Percentiles rank a stretch among this genome's conserved stretches.
Conservation (phyloP, 2,888 invertebrate species). For the Meiosimyza decipiens region DNA sequence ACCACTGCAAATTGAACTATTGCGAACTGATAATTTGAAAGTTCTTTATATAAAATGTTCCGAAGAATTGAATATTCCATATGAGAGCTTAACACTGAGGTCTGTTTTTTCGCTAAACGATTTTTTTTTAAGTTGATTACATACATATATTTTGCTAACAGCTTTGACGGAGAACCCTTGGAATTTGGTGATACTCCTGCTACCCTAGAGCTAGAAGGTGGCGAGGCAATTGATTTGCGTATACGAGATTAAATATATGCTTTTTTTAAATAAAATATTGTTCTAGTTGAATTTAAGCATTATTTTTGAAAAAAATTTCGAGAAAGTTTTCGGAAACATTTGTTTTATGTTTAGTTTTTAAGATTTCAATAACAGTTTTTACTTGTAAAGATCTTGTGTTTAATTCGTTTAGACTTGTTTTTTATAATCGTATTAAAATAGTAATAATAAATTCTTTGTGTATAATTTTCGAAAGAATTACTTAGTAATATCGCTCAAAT, state of each 20-base stretch:
- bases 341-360: too few relatives aligned
- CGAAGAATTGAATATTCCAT: constrained; percentile 55
- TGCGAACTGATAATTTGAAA: constrained; percentile 55
- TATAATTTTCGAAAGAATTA: too few relatives aligned
- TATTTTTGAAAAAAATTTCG: too few relatives aligned
- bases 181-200: constrained; percentile 55
- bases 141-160: constrained; percentile 36
- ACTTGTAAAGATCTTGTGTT: too few relatives aligned
- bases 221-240: constrained; percentile 59
- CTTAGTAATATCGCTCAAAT: too few relatives aligned
- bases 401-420: too few relatives aligned
- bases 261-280: too few relatives aligned
- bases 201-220: constrained; percentile 61
- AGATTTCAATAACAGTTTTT: too few relatives aligned
- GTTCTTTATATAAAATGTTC: constrained; percentile 59
- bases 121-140: background rate
- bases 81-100: constrained; percentile 44
- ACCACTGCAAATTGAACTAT: constrained; percentile 53
- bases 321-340: too few relatives aligned
- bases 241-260: constrained; percentile 13
- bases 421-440: too few relatives aligned
- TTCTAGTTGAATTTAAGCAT: too few relatives aligned
- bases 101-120: constrained; percentile 28
- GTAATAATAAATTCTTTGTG: too few relatives aligned
- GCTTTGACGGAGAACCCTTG: constrained; percentile 62